Conservation (phyloP, 2,888 invertebrate species). For the Pterostichus madidus region DNA sequence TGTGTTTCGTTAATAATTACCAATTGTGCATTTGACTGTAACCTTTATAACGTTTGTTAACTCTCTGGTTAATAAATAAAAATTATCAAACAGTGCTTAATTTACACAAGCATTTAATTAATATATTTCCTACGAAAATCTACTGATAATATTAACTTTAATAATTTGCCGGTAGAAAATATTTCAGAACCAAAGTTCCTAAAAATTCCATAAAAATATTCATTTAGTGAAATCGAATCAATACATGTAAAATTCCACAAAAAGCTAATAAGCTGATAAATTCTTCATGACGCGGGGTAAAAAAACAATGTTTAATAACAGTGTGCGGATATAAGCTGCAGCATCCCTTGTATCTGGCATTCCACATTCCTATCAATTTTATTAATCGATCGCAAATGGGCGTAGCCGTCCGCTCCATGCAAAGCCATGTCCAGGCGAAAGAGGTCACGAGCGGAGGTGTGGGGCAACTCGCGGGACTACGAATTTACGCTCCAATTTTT, state of each 20-base stretch:
- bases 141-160: neutral
- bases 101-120: too few species aligned
- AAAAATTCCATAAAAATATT: neutral
- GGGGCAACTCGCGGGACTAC: neutral
- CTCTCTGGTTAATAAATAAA: too few species aligned
- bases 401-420: conserved; percentile 57
- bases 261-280: conserved; percentile 28
- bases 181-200: neutral
- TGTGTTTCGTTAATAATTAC: too few species aligned
- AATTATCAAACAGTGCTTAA: too few species aligned
- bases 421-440: conserved; percentile 61
- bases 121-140: neutral
- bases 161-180: neutral
- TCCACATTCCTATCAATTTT: conserved; percentile 65
- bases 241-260: conserved; percentile 3
- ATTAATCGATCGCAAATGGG: conserved; percentile 65
- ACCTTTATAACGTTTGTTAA: too few species aligned
- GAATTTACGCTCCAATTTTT: neutral
- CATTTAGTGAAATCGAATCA: neutral
- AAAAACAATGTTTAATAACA: conserved; percentile 47
- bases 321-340: conserved; percentile 13
- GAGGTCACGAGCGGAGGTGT: conserved; percentile 57
- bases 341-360: conserved; percentile 51
- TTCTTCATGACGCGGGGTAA: conserved; percentile 1
- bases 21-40: too few species aligned